These are phyloP conservation scores for Caenorhabditis inopinata DNA, from an alignment of 1,140 invertebrate genomes.

Conservation along the genomic window DNA sequence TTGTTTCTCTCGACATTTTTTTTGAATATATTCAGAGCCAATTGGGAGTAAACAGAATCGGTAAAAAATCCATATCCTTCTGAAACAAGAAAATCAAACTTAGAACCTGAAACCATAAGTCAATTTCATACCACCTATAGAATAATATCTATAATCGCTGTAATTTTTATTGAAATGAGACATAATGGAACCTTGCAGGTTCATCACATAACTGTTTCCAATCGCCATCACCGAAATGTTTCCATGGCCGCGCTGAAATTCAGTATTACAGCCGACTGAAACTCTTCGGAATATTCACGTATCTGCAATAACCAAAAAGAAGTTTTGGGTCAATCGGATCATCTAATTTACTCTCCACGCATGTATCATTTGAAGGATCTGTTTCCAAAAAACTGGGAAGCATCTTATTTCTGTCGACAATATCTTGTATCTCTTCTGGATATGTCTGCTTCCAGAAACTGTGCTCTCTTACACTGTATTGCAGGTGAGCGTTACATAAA, in stretches of 20 bases:
- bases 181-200: not conserved
- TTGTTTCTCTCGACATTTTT: not conserved
- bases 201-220: slow-evolving; percentile 37
- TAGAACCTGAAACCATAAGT: not conserved
- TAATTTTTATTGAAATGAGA: slow-evolving; percentile 27
- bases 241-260: not conserved
- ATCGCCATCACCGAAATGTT: not conserved
- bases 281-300: not conserved
- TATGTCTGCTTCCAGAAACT: not conserved
- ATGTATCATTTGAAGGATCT: not conserved
- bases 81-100: not conserved
- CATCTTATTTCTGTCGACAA: not conserved
- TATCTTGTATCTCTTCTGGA: not conserved
- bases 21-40: not conserved
- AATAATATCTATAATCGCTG: not conserved
- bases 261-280: not conserved
- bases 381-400: not conserved
- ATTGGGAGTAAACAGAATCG: not conserved
- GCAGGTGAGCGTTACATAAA: not conserved
- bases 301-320: slow-evolving; percentile 14
- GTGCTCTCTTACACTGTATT: not conserved
- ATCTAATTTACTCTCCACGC: not conserved
- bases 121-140: not conserved
- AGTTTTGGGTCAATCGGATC: not conserved
- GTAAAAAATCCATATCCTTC: not conserved